Evolutionary conservation across 2,113 vertebrate species (phyloP).

Genomic region (Neodon shergylaensis): DNA sequence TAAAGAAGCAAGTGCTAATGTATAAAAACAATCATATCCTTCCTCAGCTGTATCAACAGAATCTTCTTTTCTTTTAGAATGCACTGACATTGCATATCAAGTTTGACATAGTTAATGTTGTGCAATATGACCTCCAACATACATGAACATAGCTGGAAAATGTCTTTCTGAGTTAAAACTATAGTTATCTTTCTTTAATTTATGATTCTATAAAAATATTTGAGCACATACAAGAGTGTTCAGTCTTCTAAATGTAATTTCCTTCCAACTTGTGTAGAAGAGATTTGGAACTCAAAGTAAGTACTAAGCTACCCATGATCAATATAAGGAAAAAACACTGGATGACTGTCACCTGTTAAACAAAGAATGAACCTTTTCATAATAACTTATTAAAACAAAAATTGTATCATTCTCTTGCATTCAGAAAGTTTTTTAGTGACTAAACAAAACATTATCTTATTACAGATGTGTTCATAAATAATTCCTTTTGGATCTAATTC

Average conservation of each 20-base stretch:
- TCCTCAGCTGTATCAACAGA: conserved; percentile 87
- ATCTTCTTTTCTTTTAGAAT: conserved; percentile 67
- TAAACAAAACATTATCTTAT: not conserved
- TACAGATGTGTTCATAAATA: conserved; percentile 35
- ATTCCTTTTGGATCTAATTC: not conserved
- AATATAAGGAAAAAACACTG: not conserved
- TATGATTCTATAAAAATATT: conserved; percentile 23
- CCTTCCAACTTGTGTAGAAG: conserved; percentile 70
- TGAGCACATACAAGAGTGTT: not conserved
- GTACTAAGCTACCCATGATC: not conserved
- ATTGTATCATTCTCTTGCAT: not conserved
- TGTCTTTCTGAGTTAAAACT: conserved; percentile 28
- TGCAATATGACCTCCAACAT: conserved; percentile 73
- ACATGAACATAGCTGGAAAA: conserved; percentile 74
- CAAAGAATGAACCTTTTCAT: not conserved
- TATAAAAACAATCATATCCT: conserved; percentile 66
- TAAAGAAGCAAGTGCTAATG: conserved; percentile 74
- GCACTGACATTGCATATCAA: conserved; percentile 85
- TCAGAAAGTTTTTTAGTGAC: not conserved
- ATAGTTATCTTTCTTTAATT: not conserved
- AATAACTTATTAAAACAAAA: conserved; percentile 16
- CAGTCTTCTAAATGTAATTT: conserved; percentile 62
- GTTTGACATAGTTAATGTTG: conserved; percentile 82
- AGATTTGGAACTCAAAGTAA: conserved; percentile 36
- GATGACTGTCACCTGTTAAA: conserved; percentile 21